Base-by-base conservation (phyloP, 2,797 vertebrate genomes). In the Buphagus erythrorhynchus region DNA sequence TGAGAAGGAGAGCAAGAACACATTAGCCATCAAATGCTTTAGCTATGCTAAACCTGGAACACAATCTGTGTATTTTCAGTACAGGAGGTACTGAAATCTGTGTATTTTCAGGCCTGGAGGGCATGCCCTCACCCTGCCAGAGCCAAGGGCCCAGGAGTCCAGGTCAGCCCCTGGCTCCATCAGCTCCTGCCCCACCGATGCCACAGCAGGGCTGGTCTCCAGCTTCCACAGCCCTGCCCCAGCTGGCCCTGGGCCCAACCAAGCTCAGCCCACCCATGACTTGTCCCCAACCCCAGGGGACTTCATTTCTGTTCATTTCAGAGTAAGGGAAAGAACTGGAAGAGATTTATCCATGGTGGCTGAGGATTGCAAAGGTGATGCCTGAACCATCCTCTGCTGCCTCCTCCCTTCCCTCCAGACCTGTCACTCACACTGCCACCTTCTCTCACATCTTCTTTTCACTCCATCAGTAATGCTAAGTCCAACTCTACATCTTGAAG, bases 221-320 rank as follows among this genome's bases (percentile, higher is more conserved):
- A 63, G 25, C 29, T 13, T 16, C 10, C 21, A 10, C n/a, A 69
- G 52, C 21, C n/a, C 35, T 49, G 59, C 45, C n/a, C 35, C 45
- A 26, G 22, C 18, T 0, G 0, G 33, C 13, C 55, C 43, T 13
- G 29, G 17, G 7, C 15, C 16, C n/a, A 4, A 0, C 33, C 8
- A 10, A 52, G 29, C 38, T 18, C 2, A 15, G 49, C 16, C 25
- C 54, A 52, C 4, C 17, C 0, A 0, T 9, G 25, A 10, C 9
- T 21, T 0, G 0, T 9, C 6, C n/a, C 10, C 2, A 4, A 1
- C 3, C 18, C 35, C 28, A 43, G 5, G 7, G 29, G 7, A 18
- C 9, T 33, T 78, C 16, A n/a, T 4, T 45, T 31, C 2, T 19
- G 38, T 18, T 65, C 26, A 18, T 63, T 78, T 84, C 26, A 90